These are phyloP conservation scores for Koerneria pararmatus DNA, from an alignment of 2,888 invertebrate genomes.

Conservation along the genomic window DNA sequence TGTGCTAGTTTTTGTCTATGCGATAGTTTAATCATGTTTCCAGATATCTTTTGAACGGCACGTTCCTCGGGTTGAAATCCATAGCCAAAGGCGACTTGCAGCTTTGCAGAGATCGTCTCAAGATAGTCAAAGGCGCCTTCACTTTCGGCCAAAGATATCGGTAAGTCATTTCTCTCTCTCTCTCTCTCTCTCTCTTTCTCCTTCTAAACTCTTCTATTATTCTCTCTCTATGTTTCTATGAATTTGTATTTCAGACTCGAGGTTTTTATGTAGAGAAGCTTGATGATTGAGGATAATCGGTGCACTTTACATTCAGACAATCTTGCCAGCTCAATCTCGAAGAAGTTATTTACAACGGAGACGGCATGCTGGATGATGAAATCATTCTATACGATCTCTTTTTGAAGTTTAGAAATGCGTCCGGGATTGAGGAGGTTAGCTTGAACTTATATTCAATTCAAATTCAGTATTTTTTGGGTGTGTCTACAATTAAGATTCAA, in stretches of 20 bases:
- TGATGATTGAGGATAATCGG: too few species aligned
- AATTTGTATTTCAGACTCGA: too few species aligned
- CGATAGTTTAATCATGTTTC: background rate
- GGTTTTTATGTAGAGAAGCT: too few species aligned
- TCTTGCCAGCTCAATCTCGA: constrained; percentile 29
- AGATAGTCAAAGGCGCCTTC: constrained; percentile 8
- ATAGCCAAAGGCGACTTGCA: constrained; percentile 59
- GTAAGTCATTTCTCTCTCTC: too few species aligned
- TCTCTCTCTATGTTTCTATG: too few species aligned
- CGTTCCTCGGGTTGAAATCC: constrained; percentile 57
- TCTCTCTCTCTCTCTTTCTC: background rate
- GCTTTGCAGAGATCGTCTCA: constrained; percentile 53
- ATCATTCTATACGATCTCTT: constrained; percentile 65
- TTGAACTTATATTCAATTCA: too few species aligned
- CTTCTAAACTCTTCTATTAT: too few species aligned
- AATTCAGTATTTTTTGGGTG: too few species aligned
- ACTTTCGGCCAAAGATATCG: constrained; percentile 20
- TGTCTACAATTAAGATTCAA: too few species aligned
- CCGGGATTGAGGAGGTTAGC: constrained; percentile 50
- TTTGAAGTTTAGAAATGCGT: constrained; percentile 61
- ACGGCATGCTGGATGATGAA: constrained; percentile 19
- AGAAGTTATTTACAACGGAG: constrained; percentile 32
- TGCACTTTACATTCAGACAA: constrained; percentile 55
- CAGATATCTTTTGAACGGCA: constrained; percentile 54
- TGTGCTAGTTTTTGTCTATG: too few species aligned